These are phyloP conservation scores for Seriola quinqueradiata DNA, from an alignment of 2,113 vertebrate species.

Conservation along the genomic window DNA sequence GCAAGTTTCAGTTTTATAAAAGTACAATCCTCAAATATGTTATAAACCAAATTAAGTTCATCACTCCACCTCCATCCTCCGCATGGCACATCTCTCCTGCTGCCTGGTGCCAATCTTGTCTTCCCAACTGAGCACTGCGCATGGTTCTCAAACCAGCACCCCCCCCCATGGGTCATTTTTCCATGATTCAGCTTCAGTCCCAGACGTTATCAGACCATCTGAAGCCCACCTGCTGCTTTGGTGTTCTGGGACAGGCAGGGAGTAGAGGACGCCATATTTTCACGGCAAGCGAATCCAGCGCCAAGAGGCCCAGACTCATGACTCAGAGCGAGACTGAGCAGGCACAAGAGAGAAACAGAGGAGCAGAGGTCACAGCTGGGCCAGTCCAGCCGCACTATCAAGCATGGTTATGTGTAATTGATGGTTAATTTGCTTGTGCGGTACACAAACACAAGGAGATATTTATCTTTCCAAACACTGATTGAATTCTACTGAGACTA, in stretches of 20 bases:
- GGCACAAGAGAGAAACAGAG: neutral
- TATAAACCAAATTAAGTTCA: neutral
- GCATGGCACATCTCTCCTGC: neutral
- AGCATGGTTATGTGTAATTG: conserved; percentile 18
- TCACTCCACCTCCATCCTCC: neutral
- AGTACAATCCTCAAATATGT: neutral
- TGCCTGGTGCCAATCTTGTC: neutral
- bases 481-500: conserved; percentile 5
- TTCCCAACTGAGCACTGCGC: neutral
- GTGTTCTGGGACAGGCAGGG: conserved; percentile 19
- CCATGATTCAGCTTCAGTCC: conserved; percentile 25
- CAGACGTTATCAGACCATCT: conserved; percentile 42
- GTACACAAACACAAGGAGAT: conserved; percentile 8
- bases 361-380: conserved; percentile 53
- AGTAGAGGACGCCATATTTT: neutral
- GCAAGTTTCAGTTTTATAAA: neutral
- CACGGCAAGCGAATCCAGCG: neutral
- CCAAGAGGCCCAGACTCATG: neutral
- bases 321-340: neutral
- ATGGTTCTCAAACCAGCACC: neutral
- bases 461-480: neutral
- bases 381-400: conserved; percentile 17
- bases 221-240: conserved; percentile 47
- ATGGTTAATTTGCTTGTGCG: conserved; percentile 14
- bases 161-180: conserved; percentile 20